A percentile compares a stretch with the other conserved stretches of the same genome.
These are phyloP conservation scores for Oithona nana DNA, from an alignment of 2,888 invertebrate genomes.

Conservation along the genomic window DNA sequence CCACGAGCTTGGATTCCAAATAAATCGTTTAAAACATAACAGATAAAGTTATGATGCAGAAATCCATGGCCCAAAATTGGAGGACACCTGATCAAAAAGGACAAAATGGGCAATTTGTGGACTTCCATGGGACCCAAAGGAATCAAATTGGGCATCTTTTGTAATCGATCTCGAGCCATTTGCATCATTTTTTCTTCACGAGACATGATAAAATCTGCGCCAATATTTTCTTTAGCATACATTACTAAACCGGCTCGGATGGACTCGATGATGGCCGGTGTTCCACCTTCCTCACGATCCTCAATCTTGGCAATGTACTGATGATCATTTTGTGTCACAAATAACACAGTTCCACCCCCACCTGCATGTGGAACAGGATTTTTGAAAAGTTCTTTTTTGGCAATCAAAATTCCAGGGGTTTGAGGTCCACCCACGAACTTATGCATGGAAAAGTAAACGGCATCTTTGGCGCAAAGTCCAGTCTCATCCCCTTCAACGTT, in stretches of 20 bases:
- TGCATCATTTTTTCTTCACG: slow-evolving; percentile 25
- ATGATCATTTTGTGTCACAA: slow-evolving; percentile 31
- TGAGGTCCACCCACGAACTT: slow-evolving; percentile 79
- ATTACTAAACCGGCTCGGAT: slow-evolving; percentile 66
- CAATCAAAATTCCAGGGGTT: slow-evolving; percentile 50
- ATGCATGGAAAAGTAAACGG: slow-evolving; percentile 69
- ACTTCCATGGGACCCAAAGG: slow-evolving; percentile 18
- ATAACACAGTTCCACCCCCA: slow-evolving; percentile 39
- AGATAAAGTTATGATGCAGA: slow-evolving; percentile 71
- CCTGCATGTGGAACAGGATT: slow-evolving; percentile 31
- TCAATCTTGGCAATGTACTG: slow-evolving; percentile 35
- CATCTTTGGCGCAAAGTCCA: slow-evolving; percentile 56
- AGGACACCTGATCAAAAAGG: slow-evolving; percentile 63
- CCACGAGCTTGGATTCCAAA: slow-evolving; percentile 65
- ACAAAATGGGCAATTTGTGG: slow-evolving; percentile 49
- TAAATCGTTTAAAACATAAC: slow-evolving; percentile 67
- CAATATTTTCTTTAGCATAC: slow-evolving; percentile 62
- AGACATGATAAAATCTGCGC: slow-evolving; percentile 46
- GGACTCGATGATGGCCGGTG: slow-evolving; percentile 55
- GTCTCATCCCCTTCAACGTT: slow-evolving; percentile 46
- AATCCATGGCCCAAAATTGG: slow-evolving; percentile 45
- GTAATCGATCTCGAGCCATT: slow-evolving; percentile 12
- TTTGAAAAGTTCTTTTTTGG: slow-evolving; percentile 38
- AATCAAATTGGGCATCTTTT: slow-evolving; percentile 18
- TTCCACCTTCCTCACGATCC: slow-evolving; percentile 47